Conservation (phyloP, 2,797 vertebrate species). For the Gadopsis bispinosus region DNA sequence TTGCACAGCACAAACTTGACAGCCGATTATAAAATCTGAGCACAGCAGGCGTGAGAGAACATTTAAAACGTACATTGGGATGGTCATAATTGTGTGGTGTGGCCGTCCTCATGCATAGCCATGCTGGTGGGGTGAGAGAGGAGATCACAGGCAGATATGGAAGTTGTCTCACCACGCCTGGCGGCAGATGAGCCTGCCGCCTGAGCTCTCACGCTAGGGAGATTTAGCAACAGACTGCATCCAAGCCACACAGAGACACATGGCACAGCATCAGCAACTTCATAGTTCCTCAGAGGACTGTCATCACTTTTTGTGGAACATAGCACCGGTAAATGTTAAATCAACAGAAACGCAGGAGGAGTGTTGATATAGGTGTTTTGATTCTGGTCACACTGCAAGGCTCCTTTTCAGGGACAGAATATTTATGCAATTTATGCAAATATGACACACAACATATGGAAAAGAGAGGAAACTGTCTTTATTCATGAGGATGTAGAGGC, state of each 20-base stretch:
- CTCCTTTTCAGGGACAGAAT: constrained; percentile 3
- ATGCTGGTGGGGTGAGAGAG: constrained; percentile 31
- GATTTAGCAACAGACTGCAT: constrained; percentile 26
- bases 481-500: constrained; percentile 41
- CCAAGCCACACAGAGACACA: constrained; percentile 32
- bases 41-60: constrained; percentile 33
- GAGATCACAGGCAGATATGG: constrained; percentile 39
- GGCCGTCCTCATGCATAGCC: constrained; percentile 17
- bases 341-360: constrained; percentile 10
- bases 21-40: constrained; percentile 35
- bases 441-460: constrained; percentile 45
- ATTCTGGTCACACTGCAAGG: constrained; percentile 9
- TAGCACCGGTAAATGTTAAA: constrained; percentile 14
- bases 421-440: constrained; percentile 14
- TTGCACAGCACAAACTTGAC: constrained; percentile 32
- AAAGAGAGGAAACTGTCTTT: constrained; percentile 48
- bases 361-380: constrained; percentile 10
- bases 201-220: constrained; percentile 31
- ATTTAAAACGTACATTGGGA: constrained; percentile 18
- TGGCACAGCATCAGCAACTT: background rate
- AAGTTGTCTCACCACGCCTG: constrained; percentile 49
- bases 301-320: constrained; percentile 20
- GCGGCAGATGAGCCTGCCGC: constrained; percentile 23
- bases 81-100: constrained; percentile 20
- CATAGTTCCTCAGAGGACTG: constrained; percentile 4